Evolutionary conservation across 2,797 vertebrate genomes (phyloP), one percentile per base, ranked within the genome.

Genomic region (Chelmon rostratus): DNA sequence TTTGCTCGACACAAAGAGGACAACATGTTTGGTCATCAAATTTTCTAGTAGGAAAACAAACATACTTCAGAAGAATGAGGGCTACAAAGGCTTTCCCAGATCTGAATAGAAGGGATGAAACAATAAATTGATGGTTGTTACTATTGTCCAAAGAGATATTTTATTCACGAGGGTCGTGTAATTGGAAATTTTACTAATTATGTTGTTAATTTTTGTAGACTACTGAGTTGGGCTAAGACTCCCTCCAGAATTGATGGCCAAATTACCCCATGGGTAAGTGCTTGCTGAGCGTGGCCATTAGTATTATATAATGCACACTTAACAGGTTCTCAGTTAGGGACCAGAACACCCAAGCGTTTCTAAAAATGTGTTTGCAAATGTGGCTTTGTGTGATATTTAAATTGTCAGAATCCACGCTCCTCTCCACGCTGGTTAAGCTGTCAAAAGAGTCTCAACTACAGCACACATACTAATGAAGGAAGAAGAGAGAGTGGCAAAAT

Each of bases 151-250:
- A 42, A 59, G 53, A 61, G 28, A 50, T 3, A 4, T 76, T 78
- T 74, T 11, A 52, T 25, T 53, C 38, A 54, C 28, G 44, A 57
- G 68, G 21, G 38, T 46, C 31, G 57, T 33, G 42, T 53, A 67
- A 61, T 21, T 62, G 37, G 74, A 78, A 38, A 21, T 68, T 61
- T 25, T n/a, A 73, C 53, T 53, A 25, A 46, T 73, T 53, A 44
- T 68, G 76, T 57, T 5, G 15, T 69, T 69, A 69, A 82, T 79
- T 66, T 40, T 68, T 54, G 10, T 64, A 19, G 16, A 70, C 50
- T 42, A 72, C 59, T 65, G 46, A 35, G 49, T 44, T 11, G 2
- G 37, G 42, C 76, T 54, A 47, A 67, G 63, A 63, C 50, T 80
- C 53, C 64, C 31, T 54, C 5, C 59, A 49, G 47, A 84, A 71